Percentiles rank a stretch among this genome's conserved stretches.
Evolutionary conservation across 2,113 vertebrate genomes (phyloP).

Genomic region (Eurypyga helias): DNA sequence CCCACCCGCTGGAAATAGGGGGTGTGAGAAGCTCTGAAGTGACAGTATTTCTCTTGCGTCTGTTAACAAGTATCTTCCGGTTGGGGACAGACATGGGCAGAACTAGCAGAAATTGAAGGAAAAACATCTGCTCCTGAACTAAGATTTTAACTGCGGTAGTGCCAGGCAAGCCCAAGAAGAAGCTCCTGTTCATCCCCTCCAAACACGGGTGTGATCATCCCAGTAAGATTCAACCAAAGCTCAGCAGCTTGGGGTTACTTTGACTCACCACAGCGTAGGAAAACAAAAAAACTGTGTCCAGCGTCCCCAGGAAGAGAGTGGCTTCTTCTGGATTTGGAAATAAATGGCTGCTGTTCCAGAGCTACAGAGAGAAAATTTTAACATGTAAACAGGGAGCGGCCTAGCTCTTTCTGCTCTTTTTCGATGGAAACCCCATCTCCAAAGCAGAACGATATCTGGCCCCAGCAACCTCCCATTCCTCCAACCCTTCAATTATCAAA

Average conservation of each 20-base stretch:
- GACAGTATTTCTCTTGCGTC: neutral
- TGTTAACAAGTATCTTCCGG: neutral
- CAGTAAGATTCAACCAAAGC: neutral
- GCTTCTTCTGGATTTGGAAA: slow-evolving; percentile 85
- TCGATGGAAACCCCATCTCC: neutral
- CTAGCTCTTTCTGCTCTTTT: neutral
- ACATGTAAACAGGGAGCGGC: neutral
- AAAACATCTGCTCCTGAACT: neutral
- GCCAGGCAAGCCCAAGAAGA: neutral
- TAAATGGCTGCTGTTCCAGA: slow-evolving; percentile 85
- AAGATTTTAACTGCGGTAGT: neutral
- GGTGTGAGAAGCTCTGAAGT: neutral
- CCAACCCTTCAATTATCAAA: neutral
- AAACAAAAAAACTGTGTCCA: slow-evolving; percentile 96
- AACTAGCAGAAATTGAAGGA: neutral
- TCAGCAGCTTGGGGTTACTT: neutral
- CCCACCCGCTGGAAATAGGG: neutral
- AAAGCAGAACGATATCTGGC: neutral
- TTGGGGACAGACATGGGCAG: neutral
- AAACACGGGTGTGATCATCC: neutral
- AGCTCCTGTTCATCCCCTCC: neutral
- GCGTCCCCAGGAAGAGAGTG: slow-evolving; percentile 89
- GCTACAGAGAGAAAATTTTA: slow-evolving; percentile 69
- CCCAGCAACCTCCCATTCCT: neutral
- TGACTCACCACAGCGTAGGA: slow-evolving; percentile 94